Percentiles rank a stretch among this genome's conserved stretches.
Evolutionary conservation across 2,797 vertebrate genomes (phyloP).

Genomic region (Rhincodon typus): DNA sequence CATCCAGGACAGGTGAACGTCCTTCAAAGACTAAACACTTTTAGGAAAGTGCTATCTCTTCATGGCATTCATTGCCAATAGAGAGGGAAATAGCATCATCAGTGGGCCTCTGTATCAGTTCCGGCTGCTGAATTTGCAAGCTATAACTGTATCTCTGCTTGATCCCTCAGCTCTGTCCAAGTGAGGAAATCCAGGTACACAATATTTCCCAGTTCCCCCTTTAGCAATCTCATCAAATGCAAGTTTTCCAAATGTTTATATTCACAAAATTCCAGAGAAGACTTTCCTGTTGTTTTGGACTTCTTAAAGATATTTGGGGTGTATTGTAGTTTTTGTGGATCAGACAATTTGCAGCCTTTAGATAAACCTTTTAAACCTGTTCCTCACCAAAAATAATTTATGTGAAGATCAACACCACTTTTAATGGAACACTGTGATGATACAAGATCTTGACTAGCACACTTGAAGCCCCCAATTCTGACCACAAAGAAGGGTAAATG

Average conservation of each 20-base stretch:
- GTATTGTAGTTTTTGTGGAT: background rate
- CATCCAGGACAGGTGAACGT: background rate
- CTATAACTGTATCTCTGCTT: background rate
- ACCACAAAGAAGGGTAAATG: background rate
- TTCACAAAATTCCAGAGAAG: background rate
- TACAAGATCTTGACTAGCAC: background rate
- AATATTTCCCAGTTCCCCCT: too few species aligned
- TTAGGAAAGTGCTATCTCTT: background rate
- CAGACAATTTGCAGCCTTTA: background rate
- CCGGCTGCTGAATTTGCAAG: background rate
- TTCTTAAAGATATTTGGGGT: background rate
- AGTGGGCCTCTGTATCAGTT: background rate
- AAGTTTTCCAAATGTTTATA: background rate
- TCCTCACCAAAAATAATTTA: background rate
- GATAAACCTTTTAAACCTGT: background rate
- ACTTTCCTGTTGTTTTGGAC: background rate
- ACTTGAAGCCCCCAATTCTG: background rate
- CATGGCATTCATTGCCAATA: background rate
- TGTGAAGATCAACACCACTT: background rate
- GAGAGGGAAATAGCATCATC: background rate
- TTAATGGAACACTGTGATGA: background rate
- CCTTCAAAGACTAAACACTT: background rate
- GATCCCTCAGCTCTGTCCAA: background rate
- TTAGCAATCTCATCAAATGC: too few species aligned
- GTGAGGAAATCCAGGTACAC: too few species aligned